phyloP scores from a whole-genome alignment of 2,113 vertebrate genomes.

The Toxostoma redivivum region DNA sequence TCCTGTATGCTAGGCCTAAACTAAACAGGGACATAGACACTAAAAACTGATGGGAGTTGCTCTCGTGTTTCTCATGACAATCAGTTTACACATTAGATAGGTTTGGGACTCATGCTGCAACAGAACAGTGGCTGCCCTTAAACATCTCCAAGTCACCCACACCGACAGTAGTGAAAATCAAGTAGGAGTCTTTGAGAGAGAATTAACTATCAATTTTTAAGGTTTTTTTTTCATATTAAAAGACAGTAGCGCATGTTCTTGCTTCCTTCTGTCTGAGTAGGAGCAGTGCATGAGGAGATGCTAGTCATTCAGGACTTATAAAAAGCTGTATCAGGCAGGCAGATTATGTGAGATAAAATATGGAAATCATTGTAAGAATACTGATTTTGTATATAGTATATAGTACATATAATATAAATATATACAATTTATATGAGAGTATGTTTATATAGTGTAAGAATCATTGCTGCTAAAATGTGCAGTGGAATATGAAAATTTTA shows the following conservation, averaged over 20 bases:
- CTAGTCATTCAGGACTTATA: background rate
- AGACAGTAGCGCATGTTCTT: background rate
- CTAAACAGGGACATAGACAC: background rate
- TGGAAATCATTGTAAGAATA: background rate
- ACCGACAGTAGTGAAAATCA: background rate
- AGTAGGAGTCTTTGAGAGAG: background rate
- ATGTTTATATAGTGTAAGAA: background rate
- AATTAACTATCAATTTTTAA: background rate
- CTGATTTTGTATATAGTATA: background rate
- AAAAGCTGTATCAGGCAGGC: background rate
- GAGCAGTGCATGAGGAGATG: background rate
- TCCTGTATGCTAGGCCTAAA: background rate
- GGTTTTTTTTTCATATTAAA: background rate
- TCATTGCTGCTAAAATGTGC: background rate
- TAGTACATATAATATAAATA: background rate
- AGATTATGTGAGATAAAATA: background rate
- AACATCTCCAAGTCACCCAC: background rate
- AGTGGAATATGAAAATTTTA: background rate
- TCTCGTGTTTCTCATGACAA: accelerated
- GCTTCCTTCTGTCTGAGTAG: background rate
- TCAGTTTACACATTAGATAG: background rate
- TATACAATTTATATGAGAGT: background rate
- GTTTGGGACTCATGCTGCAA: background rate
- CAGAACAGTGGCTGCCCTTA: background rate
- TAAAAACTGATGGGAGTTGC: background rate